These are phyloP conservation scores for Microctonus brassicae DNA, from an alignment of 2,888 invertebrate genomes.

Conservation along the genomic window DNA sequence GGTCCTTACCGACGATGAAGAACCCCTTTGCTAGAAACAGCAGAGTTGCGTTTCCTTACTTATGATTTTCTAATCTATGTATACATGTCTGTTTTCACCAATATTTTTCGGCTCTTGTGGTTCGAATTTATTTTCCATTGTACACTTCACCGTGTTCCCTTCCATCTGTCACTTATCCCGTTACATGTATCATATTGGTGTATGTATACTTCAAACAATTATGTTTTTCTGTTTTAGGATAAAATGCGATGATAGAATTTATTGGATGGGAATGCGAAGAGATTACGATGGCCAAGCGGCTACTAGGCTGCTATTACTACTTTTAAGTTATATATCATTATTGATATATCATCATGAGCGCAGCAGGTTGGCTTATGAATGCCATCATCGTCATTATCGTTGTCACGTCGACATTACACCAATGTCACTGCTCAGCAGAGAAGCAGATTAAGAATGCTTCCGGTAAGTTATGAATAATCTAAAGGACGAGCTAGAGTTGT, in stretches of 20 bases:
- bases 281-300: constrained; percentile 26
- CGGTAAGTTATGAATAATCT: constrained; percentile 41
- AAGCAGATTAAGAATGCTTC: constrained; percentile 43
- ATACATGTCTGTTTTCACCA: too few relatives aligned
- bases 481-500: constrained; percentile 23
- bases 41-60: too few relatives aligned
- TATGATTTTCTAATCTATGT: too few relatives aligned
- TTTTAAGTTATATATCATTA: constrained; percentile 8
- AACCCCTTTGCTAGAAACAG: too few relatives aligned
- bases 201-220: too few relatives aligned
- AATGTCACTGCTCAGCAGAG: constrained; percentile 33
- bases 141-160: too few relatives aligned
- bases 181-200: too few relatives aligned
- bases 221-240: constrained; percentile 47
- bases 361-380: constrained; percentile 1
- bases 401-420: constrained; percentile 19
- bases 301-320: not conserved
- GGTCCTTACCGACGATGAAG: too few relatives aligned
- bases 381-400: constrained; percentile 12
- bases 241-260: constrained; percentile 52
- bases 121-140: too few relatives aligned
- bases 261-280: constrained; percentile 4
- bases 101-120: too few relatives aligned
- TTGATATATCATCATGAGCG: constrained; percentile 43
- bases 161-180: too few relatives aligned